Evolutionary conservation across 2,797 vertebrate species (phyloP), one percentile per base, ranked within the genome.

Genomic region (Trachurus trachurus): DNA sequence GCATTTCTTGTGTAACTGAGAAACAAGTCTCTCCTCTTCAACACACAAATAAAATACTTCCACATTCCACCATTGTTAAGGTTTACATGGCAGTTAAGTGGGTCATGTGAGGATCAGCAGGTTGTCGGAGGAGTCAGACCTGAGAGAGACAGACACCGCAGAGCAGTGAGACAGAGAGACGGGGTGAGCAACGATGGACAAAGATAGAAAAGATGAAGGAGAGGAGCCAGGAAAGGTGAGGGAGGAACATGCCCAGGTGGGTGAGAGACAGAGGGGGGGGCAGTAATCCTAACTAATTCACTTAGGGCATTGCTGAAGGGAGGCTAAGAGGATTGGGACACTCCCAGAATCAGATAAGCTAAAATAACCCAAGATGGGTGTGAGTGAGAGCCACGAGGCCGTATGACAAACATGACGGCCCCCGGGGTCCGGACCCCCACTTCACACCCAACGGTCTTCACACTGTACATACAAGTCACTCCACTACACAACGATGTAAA

Each of bases 321-420:
- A 94, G 82, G 91, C 63, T 97, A 97, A 97, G 96, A 95, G 96
- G 97, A 97, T 97, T 97, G 95, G 87, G 87, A 92, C 95, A 91
- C 94, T 96, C 95, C 94, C 95, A 95, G 95, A 96, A 96, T 95
- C 95, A 96, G 95, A 95, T 95, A 85, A 92, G 80, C 89, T 91
- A 95, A 93, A 95, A 96, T 95, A 95, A 94, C 93, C 92, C 26
- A 91, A 93, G 91, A 90, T 69, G 85, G 85, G 86, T 19, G 86
- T 19, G 81, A 79, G 82, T 58, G 81, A 81, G 89, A 86, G 77
- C 80, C 81, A 63, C 52, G 76, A 71, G 80, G 75, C 80, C 80
- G 44, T 56, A 66, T 78, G 83, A 89, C 88, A 34, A 78, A 71
- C 84, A 73, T 66, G 77, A 72, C 42, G 12, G 81, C 69, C 80